Evolutionary conservation across 1,140 invertebrate genomes (phyloP), one percentile per base, ranked within the genome.

Genomic region (Mamestra configurata): DNA sequence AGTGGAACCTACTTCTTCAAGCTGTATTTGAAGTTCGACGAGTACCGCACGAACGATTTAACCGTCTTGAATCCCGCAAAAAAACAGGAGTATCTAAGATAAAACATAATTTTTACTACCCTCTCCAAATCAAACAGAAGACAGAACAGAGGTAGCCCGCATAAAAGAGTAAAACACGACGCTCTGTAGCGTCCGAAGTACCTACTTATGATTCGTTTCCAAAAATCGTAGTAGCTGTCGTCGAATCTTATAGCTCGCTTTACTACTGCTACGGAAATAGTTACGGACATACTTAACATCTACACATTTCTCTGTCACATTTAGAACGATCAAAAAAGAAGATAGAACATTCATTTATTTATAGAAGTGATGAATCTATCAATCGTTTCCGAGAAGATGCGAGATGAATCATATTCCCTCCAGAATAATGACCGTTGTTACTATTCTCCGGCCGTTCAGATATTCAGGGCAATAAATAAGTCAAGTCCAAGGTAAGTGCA

Each of bases 381-480:
- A 64, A 46, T 64, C 37, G 40, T 64, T 76, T 76, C 57, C 22
- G 24, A 57, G 57, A 64, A 49, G 13, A 49, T 22, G 20, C 10
- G n/a, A n/a, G 37, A 59, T 75, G 55, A 76, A 76, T 76, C 73
- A 76, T 76, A 76, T 49, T 64, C 24, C 13, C 6, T 57, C 31
- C n/a, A 64, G 3, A 64, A 13, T 76, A 76, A 76, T 46, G 73
- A 76, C 7, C n/a, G 55, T 53, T 53, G 73, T 15, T 64, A 49
- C 57, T 76, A 76, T 24, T 55, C 73, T 43, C 40, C 49, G 57
- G 27, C 18, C 22, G 55, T 15, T 46, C 35, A 84, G 82, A 85
- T 85, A 82, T 84, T 84, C 75, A 84, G 73, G 35, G 79, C 80
- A 61, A 87, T 87, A 88, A 88, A 88, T 78, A 86, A 82, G 84